Conservation (phyloP, 2,113 vertebrate species). For the Clarias magur region DNA sequence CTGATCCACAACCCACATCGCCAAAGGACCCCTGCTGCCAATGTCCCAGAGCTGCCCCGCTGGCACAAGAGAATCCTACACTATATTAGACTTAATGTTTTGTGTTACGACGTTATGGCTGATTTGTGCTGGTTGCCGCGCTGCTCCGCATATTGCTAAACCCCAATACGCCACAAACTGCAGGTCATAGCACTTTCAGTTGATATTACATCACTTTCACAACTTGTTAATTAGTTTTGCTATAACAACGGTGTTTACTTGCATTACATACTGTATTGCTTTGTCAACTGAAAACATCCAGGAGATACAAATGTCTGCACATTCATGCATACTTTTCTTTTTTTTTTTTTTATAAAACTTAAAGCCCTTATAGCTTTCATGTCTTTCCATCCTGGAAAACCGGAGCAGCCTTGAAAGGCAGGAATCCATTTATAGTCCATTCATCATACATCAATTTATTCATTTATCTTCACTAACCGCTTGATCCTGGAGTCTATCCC, state of each 20-base stretch:
- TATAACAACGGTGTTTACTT: neutral
- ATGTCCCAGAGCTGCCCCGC: no score
- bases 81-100: no score
- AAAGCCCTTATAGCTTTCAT: constrained; percentile 3
- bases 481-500: neutral
- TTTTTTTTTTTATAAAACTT: neutral
- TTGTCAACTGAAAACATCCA: neutral
- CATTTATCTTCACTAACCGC: neutral
- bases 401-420: neutral
- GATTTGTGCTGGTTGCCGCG: neutral
- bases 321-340: constrained; percentile 1
- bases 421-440: neutral
- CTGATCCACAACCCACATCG: no score
- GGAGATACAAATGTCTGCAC: neutral
- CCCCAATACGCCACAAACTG: neutral
- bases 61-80: no score
- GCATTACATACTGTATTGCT: neutral
- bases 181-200: neutral
- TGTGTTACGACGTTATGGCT: no score
- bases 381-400: constrained; percentile 10
- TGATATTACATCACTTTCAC: neutral
- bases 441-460: neutral
- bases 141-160: neutral
- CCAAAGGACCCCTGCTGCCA: no score
- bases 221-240: neutral